Evolutionary conservation across 1,140 invertebrate genomes (phyloP).

Genomic region (Macrobrachium rosenbergii): DNA sequence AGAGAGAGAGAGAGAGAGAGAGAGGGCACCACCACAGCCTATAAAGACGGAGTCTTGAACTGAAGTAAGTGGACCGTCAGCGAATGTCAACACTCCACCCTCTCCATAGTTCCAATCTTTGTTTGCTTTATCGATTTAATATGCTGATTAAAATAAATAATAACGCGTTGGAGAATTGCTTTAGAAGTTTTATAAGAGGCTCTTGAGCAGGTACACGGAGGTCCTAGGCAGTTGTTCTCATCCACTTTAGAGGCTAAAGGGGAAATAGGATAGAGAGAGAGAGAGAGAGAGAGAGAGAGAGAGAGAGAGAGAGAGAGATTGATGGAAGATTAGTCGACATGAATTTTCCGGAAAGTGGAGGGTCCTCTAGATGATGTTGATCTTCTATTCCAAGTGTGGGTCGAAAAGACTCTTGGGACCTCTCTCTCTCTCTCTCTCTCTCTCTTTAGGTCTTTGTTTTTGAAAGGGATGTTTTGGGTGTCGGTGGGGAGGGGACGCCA

Average conservation of each 20-base stretch:
- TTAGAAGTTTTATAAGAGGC: neutral
- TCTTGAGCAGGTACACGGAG: neutral
- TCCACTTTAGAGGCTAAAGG: slow-evolving; percentile 7
- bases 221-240: neutral
- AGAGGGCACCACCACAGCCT: no score
- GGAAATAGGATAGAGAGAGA: neutral
- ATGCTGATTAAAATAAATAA: slow-evolving; percentile 52
- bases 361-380: no score
- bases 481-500: no score
- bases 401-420: no score
- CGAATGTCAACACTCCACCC: slow-evolving; percentile 23
- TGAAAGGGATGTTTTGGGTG: no score
- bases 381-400: no score
- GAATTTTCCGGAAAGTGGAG: neutral
- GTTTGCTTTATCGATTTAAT: slow-evolving; percentile 44
- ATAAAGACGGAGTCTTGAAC: neutral
- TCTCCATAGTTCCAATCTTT: slow-evolving; percentile 8
- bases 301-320: neutral
- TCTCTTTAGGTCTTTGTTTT: no score
- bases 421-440: no score
- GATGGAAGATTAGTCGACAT: neutral
- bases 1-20: neutral
- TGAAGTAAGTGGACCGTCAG: slow-evolving; percentile 25
- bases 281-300: neutral
- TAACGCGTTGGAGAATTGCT: slow-evolving; percentile 20